Evolutionary conservation across 2,888 invertebrate genomes (phyloP).

Genomic region (Drosophila histrio): DNA sequence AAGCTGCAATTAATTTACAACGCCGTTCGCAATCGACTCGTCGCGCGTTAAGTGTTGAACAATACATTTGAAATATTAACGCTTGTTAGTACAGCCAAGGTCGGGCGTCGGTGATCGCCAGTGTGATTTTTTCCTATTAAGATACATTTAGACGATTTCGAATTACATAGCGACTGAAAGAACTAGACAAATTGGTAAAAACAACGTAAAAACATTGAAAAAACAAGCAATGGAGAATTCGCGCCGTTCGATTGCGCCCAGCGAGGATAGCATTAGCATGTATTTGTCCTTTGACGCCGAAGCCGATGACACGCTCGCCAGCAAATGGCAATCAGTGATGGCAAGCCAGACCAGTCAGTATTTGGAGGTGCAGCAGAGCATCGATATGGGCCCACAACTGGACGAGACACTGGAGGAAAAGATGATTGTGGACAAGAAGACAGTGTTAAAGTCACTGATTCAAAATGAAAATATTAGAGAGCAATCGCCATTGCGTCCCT

Average conservation of each 20-base stretch:
- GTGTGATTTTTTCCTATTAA: slow-evolving; percentile 11
- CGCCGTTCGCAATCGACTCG: slow-evolving; percentile 28
- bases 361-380: slow-evolving; percentile 41
- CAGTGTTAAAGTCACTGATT: slow-evolving; percentile 26
- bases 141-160: neutral
- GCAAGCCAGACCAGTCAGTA: slow-evolving; percentile 45
- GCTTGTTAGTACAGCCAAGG: slow-evolving; percentile 68
- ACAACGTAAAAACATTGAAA: neutral
- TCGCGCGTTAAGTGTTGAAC: slow-evolving; percentile 57
- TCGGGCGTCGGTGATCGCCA: slow-evolving; percentile 39
- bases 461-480: slow-evolving; percentile 32
- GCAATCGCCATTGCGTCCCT: slow-evolving; percentile 62
- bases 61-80: slow-evolving; percentile 68
- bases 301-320: slow-evolving; percentile 68
- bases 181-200: neutral
- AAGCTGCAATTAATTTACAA: slow-evolving; percentile 26
- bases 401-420: slow-evolving; percentile 65
- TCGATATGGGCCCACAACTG: slow-evolving; percentile 33
- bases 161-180: neutral
- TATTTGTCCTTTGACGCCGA: slow-evolving; percentile 75
- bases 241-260: slow-evolving; percentile 42
- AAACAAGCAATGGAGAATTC: slow-evolving; percentile 65
- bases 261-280: slow-evolving; percentile 70
- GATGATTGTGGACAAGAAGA: slow-evolving; percentile 25
- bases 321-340: slow-evolving; percentile 68